Conservation (phyloP, 1,140 invertebrate genomes). For the Drosophila busckii region DNA sequence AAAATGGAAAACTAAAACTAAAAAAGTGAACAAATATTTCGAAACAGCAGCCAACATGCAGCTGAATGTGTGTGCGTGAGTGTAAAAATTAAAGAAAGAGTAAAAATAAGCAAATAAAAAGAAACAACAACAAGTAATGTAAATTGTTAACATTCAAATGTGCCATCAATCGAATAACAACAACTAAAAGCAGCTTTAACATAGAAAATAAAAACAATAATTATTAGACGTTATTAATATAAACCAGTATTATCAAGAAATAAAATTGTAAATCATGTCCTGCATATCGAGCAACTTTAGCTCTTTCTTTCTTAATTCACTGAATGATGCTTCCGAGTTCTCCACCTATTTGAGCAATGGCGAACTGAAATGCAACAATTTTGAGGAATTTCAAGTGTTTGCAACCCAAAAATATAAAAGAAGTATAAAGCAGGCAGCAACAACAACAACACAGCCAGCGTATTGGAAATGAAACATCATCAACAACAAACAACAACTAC, state of each 20-base stretch:
- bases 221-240: constrained; percentile 20
- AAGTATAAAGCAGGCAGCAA: constrained; percentile 37
- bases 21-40: constrained; percentile 43
- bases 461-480: constrained; percentile 30
- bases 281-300: constrained; percentile 79
- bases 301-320: constrained; percentile 75
- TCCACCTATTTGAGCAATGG: constrained; percentile 79
- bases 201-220: constrained; percentile 36
- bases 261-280: constrained; percentile 63
- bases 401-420: constrained; percentile 47
- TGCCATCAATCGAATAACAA: constrained; percentile 35
- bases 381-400: constrained; percentile 78
- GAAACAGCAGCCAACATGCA: constrained; percentile 36
- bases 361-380: constrained; percentile 72
- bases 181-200: constrained; percentile 37
- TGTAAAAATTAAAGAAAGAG: constrained; percentile 26
- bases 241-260: constrained; percentile 60
- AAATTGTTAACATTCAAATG: constrained; percentile 39
- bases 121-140: constrained; percentile 14
- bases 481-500: constrained; percentile 17
- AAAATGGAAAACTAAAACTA: constrained; percentile 50
- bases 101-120: constrained; percentile 17
- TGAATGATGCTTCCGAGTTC: constrained; percentile 78
- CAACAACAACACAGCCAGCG: constrained; percentile 49
- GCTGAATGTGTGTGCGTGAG: constrained; percentile 27